A percentile compares a stretch with the other conserved stretches of the same genome.
These are phyloP conservation scores for Acrocephalus kingi DNA, from an alignment of 2,113 vertebrate species.

Conservation along the genomic window DNA sequence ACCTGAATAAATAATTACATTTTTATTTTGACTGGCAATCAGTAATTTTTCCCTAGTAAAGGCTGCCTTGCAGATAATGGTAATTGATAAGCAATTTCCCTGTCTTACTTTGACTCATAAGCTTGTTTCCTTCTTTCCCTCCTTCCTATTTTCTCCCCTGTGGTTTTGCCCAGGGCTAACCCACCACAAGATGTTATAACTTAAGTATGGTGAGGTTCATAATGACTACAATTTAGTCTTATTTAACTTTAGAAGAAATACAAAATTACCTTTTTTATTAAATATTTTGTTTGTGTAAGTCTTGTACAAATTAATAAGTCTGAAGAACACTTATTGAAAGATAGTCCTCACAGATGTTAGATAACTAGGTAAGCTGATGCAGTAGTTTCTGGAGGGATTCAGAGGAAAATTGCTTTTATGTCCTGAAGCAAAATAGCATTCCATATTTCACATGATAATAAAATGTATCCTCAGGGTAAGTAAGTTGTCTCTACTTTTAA, in stretches of 20 bases:
- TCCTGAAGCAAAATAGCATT: constrained; percentile 67
- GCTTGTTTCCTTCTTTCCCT: background rate
- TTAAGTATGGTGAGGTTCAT: background rate
- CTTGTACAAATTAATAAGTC: constrained; percentile 25
- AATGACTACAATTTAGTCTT: background rate
- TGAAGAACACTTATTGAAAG: constrained; percentile 17
- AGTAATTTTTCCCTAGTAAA: background rate
- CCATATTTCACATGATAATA: constrained; percentile 63
- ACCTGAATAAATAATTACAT: background rate
- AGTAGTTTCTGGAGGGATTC: constrained; percentile 49
- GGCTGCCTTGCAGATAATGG: background rate
- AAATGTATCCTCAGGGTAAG: constrained; percentile 62
- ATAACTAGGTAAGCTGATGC: constrained; percentile 56
- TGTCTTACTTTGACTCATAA: background rate
- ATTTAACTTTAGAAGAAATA: background rate
- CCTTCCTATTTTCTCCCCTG: background rate
- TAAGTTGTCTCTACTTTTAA: constrained; percentile 56
- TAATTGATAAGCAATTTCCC: background rate
- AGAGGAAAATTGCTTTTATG: constrained; percentile 73
- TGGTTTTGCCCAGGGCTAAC: background rate
- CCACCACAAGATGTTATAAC: background rate
- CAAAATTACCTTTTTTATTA: background rate
- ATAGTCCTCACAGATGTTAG: constrained; percentile 28
- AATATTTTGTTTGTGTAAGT: background rate
- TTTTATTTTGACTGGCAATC: background rate